Percentiles rank a stretch among this genome's conserved stretches.
Conservation (phyloP, 2,888 invertebrate genomes). For the Cryptosula pallasiana region DNA sequence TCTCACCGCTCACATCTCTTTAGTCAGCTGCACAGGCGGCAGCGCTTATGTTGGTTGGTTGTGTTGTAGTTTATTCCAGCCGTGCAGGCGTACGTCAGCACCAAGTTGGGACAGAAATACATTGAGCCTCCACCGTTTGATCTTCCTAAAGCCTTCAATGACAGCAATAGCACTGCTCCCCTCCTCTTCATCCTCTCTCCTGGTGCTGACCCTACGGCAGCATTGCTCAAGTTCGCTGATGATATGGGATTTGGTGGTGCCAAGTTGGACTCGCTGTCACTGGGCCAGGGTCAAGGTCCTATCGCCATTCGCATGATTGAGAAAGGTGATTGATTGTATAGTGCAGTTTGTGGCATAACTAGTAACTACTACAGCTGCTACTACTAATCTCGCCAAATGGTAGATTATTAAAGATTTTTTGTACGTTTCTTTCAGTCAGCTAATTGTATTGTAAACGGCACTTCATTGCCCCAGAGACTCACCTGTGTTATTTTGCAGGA, state of each 20-base stretch:
- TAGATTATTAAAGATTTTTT: too few relatives aligned
- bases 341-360: too few relatives aligned
- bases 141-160: slow-evolving; percentile 52
- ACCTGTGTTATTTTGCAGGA: slow-evolving; percentile 27
- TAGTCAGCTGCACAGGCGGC: too few relatives aligned
- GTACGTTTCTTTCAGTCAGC: too few relatives aligned
- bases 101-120: slow-evolving; percentile 52
- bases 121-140: slow-evolving; percentile 56
- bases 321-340: too few relatives aligned
- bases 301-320: slow-evolving; percentile 54
- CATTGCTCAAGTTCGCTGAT: slow-evolving; percentile 55
- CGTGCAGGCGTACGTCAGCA: slow-evolving; percentile 52
- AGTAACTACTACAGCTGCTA: too few relatives aligned
- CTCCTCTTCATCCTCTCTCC: slow-evolving; percentile 55
- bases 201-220: slow-evolving; percentile 55
- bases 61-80: slow-evolving; percentile 47
- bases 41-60: too few relatives aligned
- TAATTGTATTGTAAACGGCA: too few relatives aligned
- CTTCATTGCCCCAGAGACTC: too few relatives aligned
- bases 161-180: slow-evolving; percentile 52
- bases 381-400: too few relatives aligned
- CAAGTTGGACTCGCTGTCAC: slow-evolving; percentile 54
- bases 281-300: slow-evolving; percentile 56
- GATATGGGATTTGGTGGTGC: slow-evolving; percentile 55
- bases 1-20: too few relatives aligned